A percentile compares a stretch with the other conserved stretches of the same genome.
Conservation (phyloP, 2,888 invertebrate genomes). For the Melanotus villosus region DNA sequence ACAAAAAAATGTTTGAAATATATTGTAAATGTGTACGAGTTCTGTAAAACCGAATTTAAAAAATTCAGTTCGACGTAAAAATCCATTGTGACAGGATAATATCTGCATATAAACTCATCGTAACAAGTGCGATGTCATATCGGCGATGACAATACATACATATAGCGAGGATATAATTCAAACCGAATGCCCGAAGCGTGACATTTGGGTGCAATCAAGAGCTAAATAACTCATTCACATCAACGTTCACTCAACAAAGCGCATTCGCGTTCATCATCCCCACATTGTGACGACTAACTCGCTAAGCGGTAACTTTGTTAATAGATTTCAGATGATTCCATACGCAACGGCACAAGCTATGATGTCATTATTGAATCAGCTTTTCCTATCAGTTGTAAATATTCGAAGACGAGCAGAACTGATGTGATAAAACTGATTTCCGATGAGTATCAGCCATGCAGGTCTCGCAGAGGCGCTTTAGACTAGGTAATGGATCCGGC, state of each 20-base stretch:
- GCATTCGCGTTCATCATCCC: slow-evolving; percentile 59
- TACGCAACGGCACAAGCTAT: slow-evolving; percentile 37
- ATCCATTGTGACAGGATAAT: slow-evolving; percentile 27
- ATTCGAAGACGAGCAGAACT: slow-evolving; percentile 41
- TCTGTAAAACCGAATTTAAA: slow-evolving; percentile 2
- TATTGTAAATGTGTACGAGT: neutral
- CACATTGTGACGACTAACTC: slow-evolving; percentile 47
- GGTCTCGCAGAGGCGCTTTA: slow-evolving; percentile 57
- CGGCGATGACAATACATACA: slow-evolving; percentile 59
- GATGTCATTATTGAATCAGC: slow-evolving; percentile 50
- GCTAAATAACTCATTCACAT: slow-evolving; percentile 66
- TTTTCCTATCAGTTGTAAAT: slow-evolving; percentile 48
- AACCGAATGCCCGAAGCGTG: slow-evolving; percentile 59
- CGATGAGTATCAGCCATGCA: slow-evolving; percentile 57
- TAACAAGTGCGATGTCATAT: slow-evolving; percentile 63
- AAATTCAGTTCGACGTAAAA: slow-evolving; percentile 16
- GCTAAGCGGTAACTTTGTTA: slow-evolving; percentile 40
- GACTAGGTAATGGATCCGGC: slow-evolving; percentile 59
- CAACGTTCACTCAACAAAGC: slow-evolving; percentile 60
- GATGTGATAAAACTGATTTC: slow-evolving; percentile 58
- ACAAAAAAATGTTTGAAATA: neutral
- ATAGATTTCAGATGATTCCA: slow-evolving; percentile 28
- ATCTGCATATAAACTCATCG: slow-evolving; percentile 62
- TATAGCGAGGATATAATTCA: slow-evolving; percentile 61
- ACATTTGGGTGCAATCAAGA: slow-evolving; percentile 67